Base-by-base conservation (phyloP, 1,140 invertebrate genomes). In the Anagrus nilaparvatae region DNA sequence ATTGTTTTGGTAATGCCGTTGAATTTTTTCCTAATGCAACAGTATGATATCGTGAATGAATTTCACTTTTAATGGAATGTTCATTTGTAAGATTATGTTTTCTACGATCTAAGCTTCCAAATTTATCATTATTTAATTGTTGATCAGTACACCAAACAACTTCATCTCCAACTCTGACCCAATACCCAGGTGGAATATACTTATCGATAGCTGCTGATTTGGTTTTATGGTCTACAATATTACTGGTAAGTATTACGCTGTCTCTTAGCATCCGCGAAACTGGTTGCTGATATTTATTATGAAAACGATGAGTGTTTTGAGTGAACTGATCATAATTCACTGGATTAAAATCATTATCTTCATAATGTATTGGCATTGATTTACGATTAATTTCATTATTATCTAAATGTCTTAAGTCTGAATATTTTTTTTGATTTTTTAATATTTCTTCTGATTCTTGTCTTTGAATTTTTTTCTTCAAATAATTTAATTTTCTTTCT, bases 31-130 rank as follows among this genome's bases (percentile, higher is more conserved):
- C 49, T 21, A 52, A 34, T 0, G 64, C 43, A 17, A 53, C 55
- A 1, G 58, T 53, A 24, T 59, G 58, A 44, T 63, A 61, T 34
- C 61, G 50, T 1, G 54, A 50, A 31, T 56, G 58, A 0, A 30
- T 20, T 4, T 60, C 59, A 3, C 54, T 42, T 34, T 60, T 59
- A 9, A 54, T 34, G 37, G 55, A 51, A 32, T 66, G 58, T 39
- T 68, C 51, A 21, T 63, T 21, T 14, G 5, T 0, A 7, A 38
- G 9, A 24, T 63, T 71, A 2, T 60, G 60, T 59, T 72, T 73
- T 56, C 76, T 68, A 20, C 77, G 67, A 58, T 79, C 77, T 30
- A 80, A 61, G 56, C 77, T 80, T 18, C 77, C 75, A 53, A 78
- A 79, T 51, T 74, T 73, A 45, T 67, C 63, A 0, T n/a, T n/a